A percentile compares a stretch with the other conserved stretches of the same genome.
phyloP scores from a whole-genome alignment of 2,888 invertebrate genomes.

The Adelognathus sp. region DNA sequence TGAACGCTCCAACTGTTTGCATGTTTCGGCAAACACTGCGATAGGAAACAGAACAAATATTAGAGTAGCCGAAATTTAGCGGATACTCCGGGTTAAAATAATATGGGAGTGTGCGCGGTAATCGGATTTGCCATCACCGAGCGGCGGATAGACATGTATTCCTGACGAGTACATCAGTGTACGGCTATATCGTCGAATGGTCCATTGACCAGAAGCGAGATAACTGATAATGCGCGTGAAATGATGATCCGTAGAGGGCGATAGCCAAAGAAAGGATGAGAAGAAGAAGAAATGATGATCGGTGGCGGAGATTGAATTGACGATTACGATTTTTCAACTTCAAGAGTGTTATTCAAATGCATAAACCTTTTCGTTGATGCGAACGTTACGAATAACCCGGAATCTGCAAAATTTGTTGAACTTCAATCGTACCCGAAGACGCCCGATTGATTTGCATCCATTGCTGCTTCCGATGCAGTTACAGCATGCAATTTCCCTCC shows the following conservation, averaged over 20 bases:
- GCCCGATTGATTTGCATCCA: background rate
- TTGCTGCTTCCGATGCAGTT: background rate
- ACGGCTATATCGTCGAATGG: background rate
- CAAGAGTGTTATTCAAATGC: no score
- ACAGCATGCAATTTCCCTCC: background rate
- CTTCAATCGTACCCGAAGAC: no score
- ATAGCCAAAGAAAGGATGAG: no score
- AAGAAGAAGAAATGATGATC: no score
- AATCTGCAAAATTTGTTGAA: no score
- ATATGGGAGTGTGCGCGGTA: constrained; percentile 42
- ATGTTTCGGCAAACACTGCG: constrained; percentile 45
- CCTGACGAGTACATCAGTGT: background rate
- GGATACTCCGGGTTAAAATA: constrained; percentile 36
- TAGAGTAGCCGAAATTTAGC: constrained; percentile 53
- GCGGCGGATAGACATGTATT: background rate
- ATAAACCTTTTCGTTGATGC: no score
- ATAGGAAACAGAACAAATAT: constrained; percentile 46
- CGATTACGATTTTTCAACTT: no score
- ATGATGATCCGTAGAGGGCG: no score
- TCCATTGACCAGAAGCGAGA: background rate
- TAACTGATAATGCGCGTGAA: background rate
- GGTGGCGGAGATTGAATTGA: no score
- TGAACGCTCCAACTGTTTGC: constrained; percentile 27
- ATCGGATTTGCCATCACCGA: constrained; percentile 43
- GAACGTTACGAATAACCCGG: no score